Evolutionary conservation across 2,888 invertebrate species (phyloP).

Genomic region (Endomychus coccineus): DNA sequence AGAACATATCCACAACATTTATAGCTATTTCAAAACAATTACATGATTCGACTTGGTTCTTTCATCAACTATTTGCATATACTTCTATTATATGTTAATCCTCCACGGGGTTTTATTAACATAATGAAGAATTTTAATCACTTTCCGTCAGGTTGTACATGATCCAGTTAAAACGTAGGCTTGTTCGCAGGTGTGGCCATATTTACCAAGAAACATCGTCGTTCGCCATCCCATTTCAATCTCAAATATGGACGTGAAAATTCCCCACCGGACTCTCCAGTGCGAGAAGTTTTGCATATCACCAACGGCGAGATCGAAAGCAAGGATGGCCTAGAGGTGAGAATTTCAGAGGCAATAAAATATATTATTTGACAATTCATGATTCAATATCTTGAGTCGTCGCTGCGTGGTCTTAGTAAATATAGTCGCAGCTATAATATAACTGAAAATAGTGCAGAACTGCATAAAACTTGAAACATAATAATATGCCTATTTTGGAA

Average conservation of each 20-base stretch:
- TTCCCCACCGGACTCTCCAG: conserved; percentile 55
- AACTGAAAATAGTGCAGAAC: neutral
- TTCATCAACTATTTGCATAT: too few relatives aligned
- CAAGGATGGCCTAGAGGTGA: conserved; percentile 45
- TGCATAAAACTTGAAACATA: neutral
- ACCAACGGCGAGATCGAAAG: conserved; percentile 29
- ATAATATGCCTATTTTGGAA: too few relatives aligned
- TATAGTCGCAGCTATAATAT: too few relatives aligned
- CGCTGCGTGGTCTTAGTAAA: too few relatives aligned
- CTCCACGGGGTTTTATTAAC: too few relatives aligned
- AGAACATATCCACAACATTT: too few relatives aligned
- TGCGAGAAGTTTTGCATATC: conserved; percentile 41
- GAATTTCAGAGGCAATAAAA: conserved; percentile 16
- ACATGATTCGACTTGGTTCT: too few relatives aligned
- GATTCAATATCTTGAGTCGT: too few relatives aligned
- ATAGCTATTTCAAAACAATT: too few relatives aligned
- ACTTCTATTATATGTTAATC: too few relatives aligned
- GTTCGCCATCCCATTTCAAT: conserved; percentile 61
- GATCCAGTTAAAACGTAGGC: neutral
- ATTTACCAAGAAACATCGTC: conserved; percentile 52
- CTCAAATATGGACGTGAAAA: conserved; percentile 56
- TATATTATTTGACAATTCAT: neutral
- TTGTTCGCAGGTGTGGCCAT: conserved; percentile 33
- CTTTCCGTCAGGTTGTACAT: too few relatives aligned
- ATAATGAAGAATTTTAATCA: too few relatives aligned